These are phyloP conservation scores for Steinernema khuongi DNA, from an alignment of 1,140 invertebrate genomes.

Conservation along the genomic window DNA sequence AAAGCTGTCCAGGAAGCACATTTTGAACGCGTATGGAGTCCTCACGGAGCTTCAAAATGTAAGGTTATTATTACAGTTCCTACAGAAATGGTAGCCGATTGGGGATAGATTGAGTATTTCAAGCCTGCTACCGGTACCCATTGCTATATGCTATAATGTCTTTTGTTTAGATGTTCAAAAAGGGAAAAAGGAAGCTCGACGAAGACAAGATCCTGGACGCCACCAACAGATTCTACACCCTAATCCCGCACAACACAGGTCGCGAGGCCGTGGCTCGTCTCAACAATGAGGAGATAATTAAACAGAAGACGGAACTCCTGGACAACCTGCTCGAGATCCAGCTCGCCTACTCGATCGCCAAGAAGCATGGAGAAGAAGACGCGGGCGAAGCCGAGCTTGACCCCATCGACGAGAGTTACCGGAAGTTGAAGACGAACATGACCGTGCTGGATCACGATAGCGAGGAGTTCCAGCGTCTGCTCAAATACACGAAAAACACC, in stretches of 20 bases:
- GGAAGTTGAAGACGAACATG: constrained; percentile 78
- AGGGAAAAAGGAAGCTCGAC: constrained; percentile 39
- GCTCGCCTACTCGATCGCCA: constrained; percentile 79
- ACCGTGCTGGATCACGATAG: constrained; percentile 67
- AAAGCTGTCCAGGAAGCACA: constrained; percentile 83
- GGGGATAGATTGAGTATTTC: no score
- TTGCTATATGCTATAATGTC: no score
- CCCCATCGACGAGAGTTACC: constrained; percentile 78
- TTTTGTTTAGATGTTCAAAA: constrained; percentile 16
- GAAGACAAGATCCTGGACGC: constrained; percentile 71
- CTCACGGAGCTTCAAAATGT: constrained; percentile 72
- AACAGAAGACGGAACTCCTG: constrained; percentile 82
- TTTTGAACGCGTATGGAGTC: constrained; percentile 76
- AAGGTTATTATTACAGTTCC: constrained; percentile 59
- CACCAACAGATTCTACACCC: constrained; percentile 84
- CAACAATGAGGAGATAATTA: constrained; percentile 71
- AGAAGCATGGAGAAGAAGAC: constrained; percentile 59
- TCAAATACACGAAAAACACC: constrained; percentile 76
- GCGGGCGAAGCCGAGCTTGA: constrained; percentile 61
- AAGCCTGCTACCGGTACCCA: no score
- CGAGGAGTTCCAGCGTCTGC: constrained; percentile 72
- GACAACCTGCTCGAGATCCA: constrained; percentile 87
- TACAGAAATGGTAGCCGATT: no score
- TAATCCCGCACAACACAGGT: constrained; percentile 87
- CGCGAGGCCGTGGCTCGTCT: constrained; percentile 75